Percentiles rank a stretch among this genome's conserved stretches.
Evolutionary conservation across 2,113 vertebrate species (phyloP).

Genomic region (Ornithorhynchus anatinus): DNA sequence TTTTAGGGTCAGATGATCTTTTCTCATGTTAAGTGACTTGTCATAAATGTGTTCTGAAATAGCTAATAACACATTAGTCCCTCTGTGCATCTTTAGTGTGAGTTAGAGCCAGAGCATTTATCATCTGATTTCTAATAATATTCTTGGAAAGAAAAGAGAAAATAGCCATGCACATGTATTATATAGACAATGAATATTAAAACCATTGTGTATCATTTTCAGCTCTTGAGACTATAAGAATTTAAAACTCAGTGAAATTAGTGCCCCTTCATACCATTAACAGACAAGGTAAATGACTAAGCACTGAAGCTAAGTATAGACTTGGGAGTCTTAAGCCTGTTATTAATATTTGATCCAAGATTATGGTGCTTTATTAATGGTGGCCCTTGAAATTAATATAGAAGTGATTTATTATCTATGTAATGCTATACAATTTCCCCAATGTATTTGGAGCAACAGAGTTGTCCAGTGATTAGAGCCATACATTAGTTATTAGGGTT

Average conservation of each 20-base stretch:
- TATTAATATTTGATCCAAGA: not conserved
- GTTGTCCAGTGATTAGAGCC: too few species aligned
- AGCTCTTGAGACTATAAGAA: not conserved
- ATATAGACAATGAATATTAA: not conserved
- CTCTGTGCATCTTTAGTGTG: not conserved
- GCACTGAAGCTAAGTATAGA: not conserved
- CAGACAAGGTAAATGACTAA: too few species aligned
- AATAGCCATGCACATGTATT: not conserved
- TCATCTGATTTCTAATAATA: not conserved
- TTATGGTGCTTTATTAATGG: not conserved
- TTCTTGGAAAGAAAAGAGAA: not conserved
- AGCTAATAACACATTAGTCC: rapidly evolving
- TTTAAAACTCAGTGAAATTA: not conserved
- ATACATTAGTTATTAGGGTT: too few species aligned
- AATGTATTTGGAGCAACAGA: too few species aligned
- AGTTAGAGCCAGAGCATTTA: too few species aligned
- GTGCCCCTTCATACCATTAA: not conserved
- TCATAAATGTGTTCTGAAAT: not conserved
- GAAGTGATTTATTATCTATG: not conserved
- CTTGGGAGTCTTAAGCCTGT: not conserved
- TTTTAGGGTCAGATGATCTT: not conserved
- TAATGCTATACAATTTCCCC: too few species aligned
- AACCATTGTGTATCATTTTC: not conserved
- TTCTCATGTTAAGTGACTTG: not conserved
- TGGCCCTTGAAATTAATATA: not conserved